Conservation (phyloP, 2,888 invertebrate species). For the Lamellibrachia satsuma region DNA sequence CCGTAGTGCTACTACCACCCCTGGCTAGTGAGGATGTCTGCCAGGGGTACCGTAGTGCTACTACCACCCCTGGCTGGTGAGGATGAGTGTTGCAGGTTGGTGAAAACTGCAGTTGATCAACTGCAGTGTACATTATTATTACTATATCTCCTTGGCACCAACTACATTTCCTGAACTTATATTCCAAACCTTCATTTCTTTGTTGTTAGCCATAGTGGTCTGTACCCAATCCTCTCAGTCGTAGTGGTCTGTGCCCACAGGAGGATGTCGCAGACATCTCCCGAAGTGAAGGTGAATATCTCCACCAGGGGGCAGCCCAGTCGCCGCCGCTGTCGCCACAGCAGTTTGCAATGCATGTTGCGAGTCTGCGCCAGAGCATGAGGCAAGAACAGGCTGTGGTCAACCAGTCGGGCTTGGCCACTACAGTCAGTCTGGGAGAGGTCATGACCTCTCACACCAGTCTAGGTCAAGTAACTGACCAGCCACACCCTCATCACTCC, state of each 20-base stretch:
- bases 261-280: conserved; percentile 5
- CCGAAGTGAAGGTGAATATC: background rate
- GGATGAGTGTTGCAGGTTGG: too few species aligned
- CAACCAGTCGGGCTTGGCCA: background rate
- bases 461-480: background rate
- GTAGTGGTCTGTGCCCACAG: background rate
- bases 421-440: background rate
- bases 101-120: too few species aligned
- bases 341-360: background rate
- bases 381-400: background rate
- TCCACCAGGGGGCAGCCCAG: background rate
- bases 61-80: too few species aligned
- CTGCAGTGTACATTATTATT: too few species aligned
- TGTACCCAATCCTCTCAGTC: background rate
- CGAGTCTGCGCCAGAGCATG: background rate
- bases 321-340: background rate
- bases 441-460: background rate
- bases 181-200: too few species aligned
- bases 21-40: too few species aligned
- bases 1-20: too few species aligned
- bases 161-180: too few species aligned
- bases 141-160: too few species aligned
- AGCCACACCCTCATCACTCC: background rate
- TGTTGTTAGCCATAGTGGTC: background rate
- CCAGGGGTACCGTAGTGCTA: too few species aligned